Evolutionary conservation across 2,797 vertebrate genomes (phyloP).

Genomic region (Pseudochromis fuscus): DNA sequence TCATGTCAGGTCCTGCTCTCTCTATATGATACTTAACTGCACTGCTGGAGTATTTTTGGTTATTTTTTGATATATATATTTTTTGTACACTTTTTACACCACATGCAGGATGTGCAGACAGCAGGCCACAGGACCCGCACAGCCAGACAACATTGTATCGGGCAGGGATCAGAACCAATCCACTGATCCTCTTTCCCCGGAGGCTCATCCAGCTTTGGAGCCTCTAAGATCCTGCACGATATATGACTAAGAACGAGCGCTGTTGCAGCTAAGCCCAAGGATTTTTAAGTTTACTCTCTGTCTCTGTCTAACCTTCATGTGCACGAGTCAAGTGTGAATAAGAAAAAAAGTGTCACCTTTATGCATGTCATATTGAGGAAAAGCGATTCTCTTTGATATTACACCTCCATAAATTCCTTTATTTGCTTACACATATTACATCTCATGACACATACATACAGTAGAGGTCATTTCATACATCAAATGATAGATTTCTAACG

Average conservation of each 20-base stretch:
- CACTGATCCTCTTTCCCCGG: conserved; percentile 83
- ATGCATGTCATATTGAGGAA: conserved; percentile 20
- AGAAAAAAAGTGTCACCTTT: conserved; percentile 11
- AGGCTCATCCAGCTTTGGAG: conserved; percentile 86
- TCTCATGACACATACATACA: conserved; percentile 74
- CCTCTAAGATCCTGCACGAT: conserved; percentile 80
- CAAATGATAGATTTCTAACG: conserved; percentile 62
- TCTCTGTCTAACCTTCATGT: conserved; percentile 46
- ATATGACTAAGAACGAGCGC: conserved; percentile 68
- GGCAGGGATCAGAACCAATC: conserved; percentile 77
- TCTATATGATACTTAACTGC: background rate
- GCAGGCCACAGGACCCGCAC: conserved; percentile 27
- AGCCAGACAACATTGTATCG: conserved; percentile 61
- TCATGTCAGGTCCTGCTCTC: conserved; percentile 8
- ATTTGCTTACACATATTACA: conserved; percentile 80
- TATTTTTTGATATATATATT: background rate
- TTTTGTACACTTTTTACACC: no score
- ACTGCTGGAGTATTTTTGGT: background rate
- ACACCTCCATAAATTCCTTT: conserved; percentile 75
- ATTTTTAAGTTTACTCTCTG: conserved; percentile 54
- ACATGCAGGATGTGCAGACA: conserved; percentile 21
- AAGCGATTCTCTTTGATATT: conserved; percentile 6
- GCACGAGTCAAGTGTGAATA: conserved; percentile 19
- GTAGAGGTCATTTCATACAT: conserved; percentile 66
- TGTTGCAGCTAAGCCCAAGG: conserved; percentile 53